A percentile compares a stretch with the other conserved stretches of the same genome.
Evolutionary conservation across 2,888 invertebrate species (phyloP).

Genomic region (Drosophila paucipuncta): DNA sequence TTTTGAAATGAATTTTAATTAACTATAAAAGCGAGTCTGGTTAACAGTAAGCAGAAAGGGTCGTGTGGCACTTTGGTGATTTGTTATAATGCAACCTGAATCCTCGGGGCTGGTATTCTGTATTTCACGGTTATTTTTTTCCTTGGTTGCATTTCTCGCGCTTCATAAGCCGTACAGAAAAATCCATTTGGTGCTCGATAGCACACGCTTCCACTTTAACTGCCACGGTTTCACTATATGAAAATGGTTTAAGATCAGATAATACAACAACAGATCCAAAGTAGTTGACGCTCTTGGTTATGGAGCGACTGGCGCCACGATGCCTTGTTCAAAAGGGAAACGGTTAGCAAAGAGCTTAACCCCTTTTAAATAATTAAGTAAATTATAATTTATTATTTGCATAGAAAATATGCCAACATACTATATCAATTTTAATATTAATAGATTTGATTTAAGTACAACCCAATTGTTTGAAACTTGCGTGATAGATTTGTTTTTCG

Average conservation of each 20-base stretch:
- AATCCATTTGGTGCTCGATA: conserved; percentile 8
- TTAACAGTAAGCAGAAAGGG: not conserved
- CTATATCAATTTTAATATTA: not conserved
- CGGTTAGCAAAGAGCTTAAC: not conserved
- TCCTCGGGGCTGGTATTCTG: not conserved
- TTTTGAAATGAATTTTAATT: not conserved
- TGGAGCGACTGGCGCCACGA: not conserved
- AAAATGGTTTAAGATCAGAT: conserved; percentile 1
- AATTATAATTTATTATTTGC: not conserved
- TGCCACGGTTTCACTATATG: not conserved
- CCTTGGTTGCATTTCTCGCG: not conserved
- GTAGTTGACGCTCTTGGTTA: not conserved
- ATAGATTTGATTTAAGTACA: not conserved
- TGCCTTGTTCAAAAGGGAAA: not conserved
- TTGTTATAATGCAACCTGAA: not conserved
- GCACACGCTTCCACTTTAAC: conserved; percentile 4
- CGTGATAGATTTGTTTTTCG: not conserved
- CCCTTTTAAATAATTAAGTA: not conserved
- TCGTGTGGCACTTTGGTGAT: not conserved
- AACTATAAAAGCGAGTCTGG: conserved; percentile 3
- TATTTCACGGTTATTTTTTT: conserved; percentile 1
- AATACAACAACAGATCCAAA: conserved; percentile 1
- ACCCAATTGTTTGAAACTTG: not conserved
- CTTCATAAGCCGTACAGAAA: not conserved
- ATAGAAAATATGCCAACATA: not conserved